Evolutionary conservation across 2,797 vertebrate genomes (phyloP).

Genomic region (Mycteria americana): DNA sequence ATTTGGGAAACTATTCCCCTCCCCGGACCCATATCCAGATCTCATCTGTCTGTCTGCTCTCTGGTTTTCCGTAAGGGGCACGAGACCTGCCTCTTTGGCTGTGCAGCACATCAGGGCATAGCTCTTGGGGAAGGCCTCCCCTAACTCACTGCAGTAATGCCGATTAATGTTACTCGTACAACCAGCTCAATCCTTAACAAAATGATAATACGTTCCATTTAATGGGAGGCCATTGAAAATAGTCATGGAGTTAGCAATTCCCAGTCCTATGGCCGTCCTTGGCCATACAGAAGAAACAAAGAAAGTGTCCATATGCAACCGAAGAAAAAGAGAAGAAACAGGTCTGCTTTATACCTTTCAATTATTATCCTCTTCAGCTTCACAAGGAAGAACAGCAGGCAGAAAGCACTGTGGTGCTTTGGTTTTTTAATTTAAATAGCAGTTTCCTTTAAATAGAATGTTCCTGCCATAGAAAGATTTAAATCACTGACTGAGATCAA

Average conservation of each 20-base stretch:
- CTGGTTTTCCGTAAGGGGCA: neutral
- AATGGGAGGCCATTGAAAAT: neutral
- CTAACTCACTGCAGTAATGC: neutral
- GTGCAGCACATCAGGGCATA: neutral
- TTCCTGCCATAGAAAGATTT: conserved; percentile 48
- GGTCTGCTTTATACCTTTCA: neutral
- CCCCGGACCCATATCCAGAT: neutral
- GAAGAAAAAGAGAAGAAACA: neutral
- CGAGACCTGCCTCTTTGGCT: neutral
- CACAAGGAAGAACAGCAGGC: conserved; percentile 34
- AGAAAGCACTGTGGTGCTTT: conserved; percentile 8
- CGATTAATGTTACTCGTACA: fast-evolving
- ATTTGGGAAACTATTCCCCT: neutral
- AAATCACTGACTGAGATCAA: conserved; percentile 64
- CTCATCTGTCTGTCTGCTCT: neutral
- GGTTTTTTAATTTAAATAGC: conserved; percentile 56
- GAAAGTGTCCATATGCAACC: neutral
- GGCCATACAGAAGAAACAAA: neutral
- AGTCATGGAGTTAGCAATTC: neutral
- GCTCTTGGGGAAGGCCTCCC: neutral
- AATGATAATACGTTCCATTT: neutral
- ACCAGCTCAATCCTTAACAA: neutral
- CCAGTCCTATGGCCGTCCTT: neutral
- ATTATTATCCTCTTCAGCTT: neutral
- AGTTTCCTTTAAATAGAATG: conserved; percentile 60